Base-by-base conservation (phyloP, 1,140 invertebrate genomes). In the Latrodectus geometricus region DNA sequence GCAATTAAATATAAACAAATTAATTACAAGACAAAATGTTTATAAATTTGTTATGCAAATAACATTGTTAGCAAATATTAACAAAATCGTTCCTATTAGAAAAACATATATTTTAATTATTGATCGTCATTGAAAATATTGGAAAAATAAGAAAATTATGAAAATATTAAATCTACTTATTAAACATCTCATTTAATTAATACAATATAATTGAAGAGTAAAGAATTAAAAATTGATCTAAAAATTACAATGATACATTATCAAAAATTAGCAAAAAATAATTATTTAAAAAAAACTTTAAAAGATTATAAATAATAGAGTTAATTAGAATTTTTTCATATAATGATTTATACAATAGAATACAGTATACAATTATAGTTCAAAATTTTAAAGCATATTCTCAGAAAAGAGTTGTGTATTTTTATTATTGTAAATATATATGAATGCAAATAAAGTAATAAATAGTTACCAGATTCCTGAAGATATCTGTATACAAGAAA, bases 401-500 rank as follows among this genome's bases (percentile, higher is more conserved):
- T 68, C 21, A 5, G 66, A 68, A 68, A 15, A 20, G 17, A 9
- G 66, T 7, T 68, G 21, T 68, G 15, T n/a, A 15, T 20, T 20
- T 68, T 68, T 74, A 73, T 21, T 35, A 23, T 74, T 23, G 49
- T 23, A 49, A 74, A 17, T 49, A 17, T 73, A 48, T 23, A 73
- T 48, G 70, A 77, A 50, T 23, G 35, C 23, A 73, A 70, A n/a
- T n/a, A n/a, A n/a, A n/a, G n/a, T n/a, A n/a, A n/a, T n/a, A 73
- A 21, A 90, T n/a, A 74, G 93, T 90, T 93, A 98, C 97, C 98
- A 89, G 97, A 99, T 93, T 99, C 98, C 92, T 99, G 98, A 61
- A 99, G 93, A 92, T 99, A 99, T 90, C 98, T 94, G 91, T 99
- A 99, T 80, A 99, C 97, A 88, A 99, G 93, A 92, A 98, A 99